Conservation (phyloP, 2,113 vertebrate species). For the Anguilla japonica region DNA sequence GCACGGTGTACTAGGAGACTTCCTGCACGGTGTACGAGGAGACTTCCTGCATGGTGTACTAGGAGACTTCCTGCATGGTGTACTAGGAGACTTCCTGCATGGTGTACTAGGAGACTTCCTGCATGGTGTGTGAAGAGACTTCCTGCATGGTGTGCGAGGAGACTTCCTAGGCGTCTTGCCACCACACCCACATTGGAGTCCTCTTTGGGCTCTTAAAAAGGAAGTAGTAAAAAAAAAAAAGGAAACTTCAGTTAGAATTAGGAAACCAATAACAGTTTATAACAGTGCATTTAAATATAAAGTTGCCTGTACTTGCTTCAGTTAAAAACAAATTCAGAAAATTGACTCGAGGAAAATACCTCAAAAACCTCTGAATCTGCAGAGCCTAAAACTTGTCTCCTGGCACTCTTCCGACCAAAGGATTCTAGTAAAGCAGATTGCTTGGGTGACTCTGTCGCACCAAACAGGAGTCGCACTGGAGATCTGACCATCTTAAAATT, state of each 20-base stretch:
- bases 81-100: background rate
- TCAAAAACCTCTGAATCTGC: constrained; percentile 65
- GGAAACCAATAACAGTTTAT: background rate
- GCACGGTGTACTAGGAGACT: constrained; percentile 12
- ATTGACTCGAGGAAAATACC: constrained; percentile 60
- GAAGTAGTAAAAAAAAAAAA: background rate
- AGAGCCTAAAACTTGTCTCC: constrained; percentile 50
- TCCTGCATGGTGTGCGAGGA: background rate
- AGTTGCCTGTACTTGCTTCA: too few species aligned
- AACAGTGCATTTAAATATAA: background rate
- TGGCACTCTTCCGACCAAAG: constrained; percentile 42
- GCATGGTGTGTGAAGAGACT: background rate
- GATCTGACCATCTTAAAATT: constrained; percentile 64
- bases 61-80: background rate
- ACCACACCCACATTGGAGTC: constrained; percentile 61
- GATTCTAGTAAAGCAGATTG: constrained; percentile 40
- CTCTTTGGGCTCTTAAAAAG: constrained; percentile 65
- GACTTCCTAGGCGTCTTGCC: constrained; percentile 40
- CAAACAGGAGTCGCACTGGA: constrained; percentile 86
- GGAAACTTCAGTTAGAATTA: background rate
- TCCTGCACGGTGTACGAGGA: background rate
- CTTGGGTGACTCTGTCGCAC: constrained; percentile 72
- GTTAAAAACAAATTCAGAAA: background rate
- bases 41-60: background rate
- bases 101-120: constrained; percentile 10